Percentiles rank a stretch among this genome's conserved stretches.
Evolutionary conservation across 2,888 invertebrate species (phyloP).

Genomic region (Sarcophaga carnaria): DNA sequence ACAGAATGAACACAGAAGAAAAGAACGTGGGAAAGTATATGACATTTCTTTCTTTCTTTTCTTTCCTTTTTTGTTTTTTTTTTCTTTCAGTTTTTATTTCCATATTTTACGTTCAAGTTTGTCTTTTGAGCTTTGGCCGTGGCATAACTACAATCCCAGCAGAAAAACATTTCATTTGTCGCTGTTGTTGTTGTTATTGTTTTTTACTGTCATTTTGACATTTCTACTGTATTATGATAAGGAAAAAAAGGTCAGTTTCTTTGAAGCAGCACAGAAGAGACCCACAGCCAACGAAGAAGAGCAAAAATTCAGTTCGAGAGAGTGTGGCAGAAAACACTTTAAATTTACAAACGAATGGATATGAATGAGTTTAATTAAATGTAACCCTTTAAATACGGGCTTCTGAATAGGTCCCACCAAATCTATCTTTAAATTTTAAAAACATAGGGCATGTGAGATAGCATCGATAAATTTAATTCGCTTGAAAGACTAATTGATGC

Average conservation of each 20-base stretch:
- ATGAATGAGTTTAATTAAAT: too few species aligned
- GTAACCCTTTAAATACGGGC: too few species aligned
- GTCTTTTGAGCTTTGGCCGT: slow-evolving; percentile 34
- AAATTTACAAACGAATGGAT: neutral
- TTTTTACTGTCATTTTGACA: slow-evolving; percentile 54
- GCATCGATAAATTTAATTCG: too few species aligned
- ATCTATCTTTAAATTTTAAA: too few species aligned
- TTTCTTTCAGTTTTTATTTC: too few species aligned
- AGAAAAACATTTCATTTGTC: neutral
- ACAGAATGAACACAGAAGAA: too few species aligned
- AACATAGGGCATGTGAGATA: too few species aligned
- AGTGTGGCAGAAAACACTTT: slow-evolving; percentile 26
- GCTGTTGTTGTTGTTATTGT: neutral
- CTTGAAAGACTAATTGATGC: too few species aligned
- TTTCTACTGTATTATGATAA: slow-evolving; percentile 53
- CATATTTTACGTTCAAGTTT: slow-evolving; percentile 31
- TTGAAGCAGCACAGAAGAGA: slow-evolving; percentile 14
- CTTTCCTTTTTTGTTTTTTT: neutral
- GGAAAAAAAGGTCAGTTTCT: slow-evolving; percentile 53
- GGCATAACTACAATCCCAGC: slow-evolving; percentile 10
- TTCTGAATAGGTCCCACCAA: too few species aligned
- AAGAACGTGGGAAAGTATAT: slow-evolving; percentile 17
- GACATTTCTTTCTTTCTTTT: slow-evolving; percentile 37
- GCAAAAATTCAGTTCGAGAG: slow-evolving; percentile 22
- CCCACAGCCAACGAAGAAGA: neutral